These are phyloP conservation scores for Zingel zingel DNA, from an alignment of 2,113 vertebrate species.

Conservation along the genomic window DNA sequence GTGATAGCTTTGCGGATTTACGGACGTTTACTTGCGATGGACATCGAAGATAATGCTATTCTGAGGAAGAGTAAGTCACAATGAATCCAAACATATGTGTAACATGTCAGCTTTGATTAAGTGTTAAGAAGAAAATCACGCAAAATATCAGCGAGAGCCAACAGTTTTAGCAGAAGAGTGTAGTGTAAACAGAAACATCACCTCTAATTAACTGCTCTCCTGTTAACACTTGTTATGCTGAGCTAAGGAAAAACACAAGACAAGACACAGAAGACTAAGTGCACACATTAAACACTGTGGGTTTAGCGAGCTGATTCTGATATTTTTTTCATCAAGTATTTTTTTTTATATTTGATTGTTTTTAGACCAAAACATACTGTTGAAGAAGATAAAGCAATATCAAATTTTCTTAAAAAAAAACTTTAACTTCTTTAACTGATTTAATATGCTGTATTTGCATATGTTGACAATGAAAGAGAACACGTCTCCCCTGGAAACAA, in stretches of 20 bases:
- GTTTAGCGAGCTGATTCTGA: background rate
- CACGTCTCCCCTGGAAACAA: background rate
- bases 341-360: too few species aligned
- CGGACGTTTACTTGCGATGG: background rate
- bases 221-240: too few species aligned
- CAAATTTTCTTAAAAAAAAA: too few species aligned
- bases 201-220: too few species aligned
- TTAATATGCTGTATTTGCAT: background rate
- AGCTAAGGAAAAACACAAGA: background rate
- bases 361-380: background rate
- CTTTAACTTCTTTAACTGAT: background rate
- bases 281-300: background rate
- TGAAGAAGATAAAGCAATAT: background rate
- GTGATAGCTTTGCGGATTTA: background rate
- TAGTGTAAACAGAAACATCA: too few species aligned
- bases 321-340: too few species aligned
- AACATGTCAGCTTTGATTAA: background rate
- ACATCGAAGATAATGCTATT: background rate
- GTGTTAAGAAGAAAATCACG: background rate
- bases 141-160: background rate
- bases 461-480: background rate
- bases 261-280: background rate
- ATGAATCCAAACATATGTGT: background rate
- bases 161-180: too few species aligned
- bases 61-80: background rate